Percentiles rank a stretch among this genome's conserved stretches.
Evolutionary conservation across 2,888 invertebrate species (phyloP).

Genomic region (Nasonia oneida): DNA sequence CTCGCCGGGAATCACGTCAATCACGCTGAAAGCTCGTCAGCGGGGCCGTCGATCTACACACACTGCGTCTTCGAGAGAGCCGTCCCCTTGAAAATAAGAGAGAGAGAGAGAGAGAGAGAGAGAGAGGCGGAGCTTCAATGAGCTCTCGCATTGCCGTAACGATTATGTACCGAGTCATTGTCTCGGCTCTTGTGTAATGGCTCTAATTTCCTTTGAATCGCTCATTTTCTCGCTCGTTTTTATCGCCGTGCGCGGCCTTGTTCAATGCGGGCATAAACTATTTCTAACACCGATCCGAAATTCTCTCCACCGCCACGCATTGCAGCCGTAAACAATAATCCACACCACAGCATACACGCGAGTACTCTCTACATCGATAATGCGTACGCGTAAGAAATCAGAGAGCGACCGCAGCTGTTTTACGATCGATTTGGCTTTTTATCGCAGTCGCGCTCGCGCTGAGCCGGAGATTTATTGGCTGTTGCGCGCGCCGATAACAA

Average conservation of each 20-base stretch:
- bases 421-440: conserved; percentile 1
- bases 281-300: neutral
- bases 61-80: neutral
- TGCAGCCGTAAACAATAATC: no score
- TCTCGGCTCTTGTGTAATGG: neutral
- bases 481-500: neutral
- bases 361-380: no score
- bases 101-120: no score
- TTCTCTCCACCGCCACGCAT: no score
- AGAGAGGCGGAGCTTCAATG: neutral
- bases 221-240: neutral
- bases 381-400: neutral
- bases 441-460: neutral
- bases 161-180: neutral
- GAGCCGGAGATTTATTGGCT: neutral
- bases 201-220: neutral
- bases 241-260: neutral
- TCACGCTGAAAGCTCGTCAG: neutral
- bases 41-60: neutral
- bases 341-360: no score
- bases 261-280: neutral
- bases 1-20: conserved; percentile 6
- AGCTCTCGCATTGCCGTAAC: neutral
- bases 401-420: neutral
- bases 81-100: conserved; percentile 19